Evolutionary conservation across 2,797 vertebrate species (phyloP), one percentile per base, ranked within the genome.

Genomic region (Clamator glandarius): DNA sequence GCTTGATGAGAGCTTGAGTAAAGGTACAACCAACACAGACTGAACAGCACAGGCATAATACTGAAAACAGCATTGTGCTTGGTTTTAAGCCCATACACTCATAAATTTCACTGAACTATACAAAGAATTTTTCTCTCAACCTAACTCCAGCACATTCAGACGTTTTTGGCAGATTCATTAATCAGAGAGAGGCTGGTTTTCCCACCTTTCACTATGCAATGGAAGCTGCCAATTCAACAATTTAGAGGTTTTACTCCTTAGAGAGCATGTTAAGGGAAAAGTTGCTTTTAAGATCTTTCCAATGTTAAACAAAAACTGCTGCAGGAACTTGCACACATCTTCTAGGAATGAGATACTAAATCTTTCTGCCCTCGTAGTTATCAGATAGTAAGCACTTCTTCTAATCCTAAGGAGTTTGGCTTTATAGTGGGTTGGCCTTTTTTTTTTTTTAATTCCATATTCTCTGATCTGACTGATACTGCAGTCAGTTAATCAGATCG

Each of bases 121-220:
- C 76, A 93, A 90, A 0, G 6, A 92, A 91, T 61, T 93, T 57
- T 81, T 89, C 74, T 61, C 72, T 81, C 67, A 66, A 42, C 50
- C 26, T 50, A 72, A 91, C 66, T 92, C 26, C 73, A 84, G 28
- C 51, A 75, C 28, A 80, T 81, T 35, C 72, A 92, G 54, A 78
- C n/a, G 68, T 62, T 95, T 95, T 89, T 93, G 92, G 89, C 84
- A 94, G 31, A 66, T 85, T 81, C 58, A 81, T 64, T 91, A 64
- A 93, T 84, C 73, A 33, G 29, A 55, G 58, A 82, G 78, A 85
- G 33, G 78, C 35, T 87, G 81, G 57, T 93, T 92, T 69, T 77
- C 70, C 84, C 82, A 81, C 73, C 73, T 86, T 85, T 88, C 73
- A 73, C 72, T 67, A 35, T 11, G 33, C 48, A 50, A 44, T 13